A percentile compares a stretch with the other conserved stretches of the same genome.
Conservation (phyloP, 2,888 invertebrate species). For the Epicampocera succincta region DNA sequence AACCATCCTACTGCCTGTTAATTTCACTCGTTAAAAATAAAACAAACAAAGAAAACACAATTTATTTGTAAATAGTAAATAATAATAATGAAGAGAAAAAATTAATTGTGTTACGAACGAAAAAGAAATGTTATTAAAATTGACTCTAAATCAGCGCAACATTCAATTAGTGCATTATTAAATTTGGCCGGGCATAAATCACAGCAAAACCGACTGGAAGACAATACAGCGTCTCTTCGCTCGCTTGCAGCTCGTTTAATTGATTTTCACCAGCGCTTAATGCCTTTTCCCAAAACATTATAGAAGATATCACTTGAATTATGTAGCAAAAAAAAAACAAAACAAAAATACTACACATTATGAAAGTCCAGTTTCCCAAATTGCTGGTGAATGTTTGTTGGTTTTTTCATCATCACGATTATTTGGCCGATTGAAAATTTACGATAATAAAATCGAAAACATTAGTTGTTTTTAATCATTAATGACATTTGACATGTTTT, state of each 20-base stretch:
- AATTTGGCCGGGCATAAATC: conserved; percentile 61
- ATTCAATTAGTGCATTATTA: conserved; percentile 71
- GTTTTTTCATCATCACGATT: conserved; percentile 70
- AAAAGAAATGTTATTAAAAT: conserved; percentile 32
- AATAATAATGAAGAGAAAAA: too few species aligned
- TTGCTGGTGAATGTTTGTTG: conserved; percentile 31
- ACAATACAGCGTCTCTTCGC: conserved; percentile 46
- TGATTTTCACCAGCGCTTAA: conserved; percentile 6
- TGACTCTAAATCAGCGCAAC: conserved; percentile 42
- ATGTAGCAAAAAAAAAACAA: too few species aligned
- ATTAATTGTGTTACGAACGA: conserved; percentile 35
- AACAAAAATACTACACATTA: conserved; percentile 34
- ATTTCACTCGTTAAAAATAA: conserved; percentile 36
- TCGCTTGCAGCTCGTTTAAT: background rate
- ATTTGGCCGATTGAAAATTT: conserved; percentile 69
- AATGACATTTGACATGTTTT: conserved; percentile 69
- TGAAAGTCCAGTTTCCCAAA: conserved; percentile 48
- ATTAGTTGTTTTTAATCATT: conserved; percentile 68
- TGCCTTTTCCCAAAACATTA: conserved; percentile 49
- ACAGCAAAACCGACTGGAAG: background rate
- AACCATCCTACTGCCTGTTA: conserved; percentile 30
- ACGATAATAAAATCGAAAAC: conserved; percentile 71
- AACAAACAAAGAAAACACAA: too few species aligned
- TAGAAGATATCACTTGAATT: conserved; percentile 39
- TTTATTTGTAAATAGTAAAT: conserved; percentile 40